Percentiles rank a stretch among this genome's conserved stretches.
These are phyloP conservation scores for Ailurus styani DNA, from an alignment of 2,113 vertebrate genomes.

Conservation along the genomic window DNA sequence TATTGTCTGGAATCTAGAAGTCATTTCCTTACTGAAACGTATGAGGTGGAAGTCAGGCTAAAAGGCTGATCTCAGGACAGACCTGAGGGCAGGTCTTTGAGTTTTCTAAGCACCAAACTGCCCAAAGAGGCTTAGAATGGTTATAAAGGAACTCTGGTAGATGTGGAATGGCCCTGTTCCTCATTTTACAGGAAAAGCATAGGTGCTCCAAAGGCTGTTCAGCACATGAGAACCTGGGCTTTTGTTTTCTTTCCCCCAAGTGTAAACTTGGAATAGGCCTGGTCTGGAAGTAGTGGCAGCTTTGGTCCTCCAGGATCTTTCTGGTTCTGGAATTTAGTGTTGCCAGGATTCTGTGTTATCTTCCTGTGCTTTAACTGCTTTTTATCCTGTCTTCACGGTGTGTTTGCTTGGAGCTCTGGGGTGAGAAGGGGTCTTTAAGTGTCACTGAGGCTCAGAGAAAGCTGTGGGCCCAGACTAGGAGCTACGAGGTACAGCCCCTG, in stretches of 20 bases:
- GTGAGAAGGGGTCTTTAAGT: not conserved
- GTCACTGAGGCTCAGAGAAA: not conserved
- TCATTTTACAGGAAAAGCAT: not conserved
- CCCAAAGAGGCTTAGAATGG: not conserved
- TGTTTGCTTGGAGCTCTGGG: not conserved
- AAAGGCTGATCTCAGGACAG: not conserved
- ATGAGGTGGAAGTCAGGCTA: not conserved
- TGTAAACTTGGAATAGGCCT: not conserved
- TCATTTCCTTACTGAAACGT: not conserved
- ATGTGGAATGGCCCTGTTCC: fast-evolving
- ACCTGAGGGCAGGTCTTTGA: not conserved
- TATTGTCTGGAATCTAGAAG: not conserved
- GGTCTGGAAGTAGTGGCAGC: not conserved
- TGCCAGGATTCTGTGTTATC: not conserved
- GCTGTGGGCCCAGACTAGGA: not conserved
- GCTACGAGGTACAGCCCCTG: not conserved
- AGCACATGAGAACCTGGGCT: not conserved
- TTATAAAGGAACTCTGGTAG: not conserved
- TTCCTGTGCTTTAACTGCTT: not conserved
- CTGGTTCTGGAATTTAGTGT: not conserved
- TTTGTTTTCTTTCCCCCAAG: not conserved
- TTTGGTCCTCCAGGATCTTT: not conserved
- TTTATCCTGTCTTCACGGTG: not conserved
- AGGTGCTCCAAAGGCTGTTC: not conserved
- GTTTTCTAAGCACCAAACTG: not conserved